A percentile compares a stretch with the other conserved stretches of the same genome.
These are phyloP conservation scores for Phyllotreta striolata DNA, from an alignment of 2,888 invertebrate species.

Conservation along the genomic window DNA sequence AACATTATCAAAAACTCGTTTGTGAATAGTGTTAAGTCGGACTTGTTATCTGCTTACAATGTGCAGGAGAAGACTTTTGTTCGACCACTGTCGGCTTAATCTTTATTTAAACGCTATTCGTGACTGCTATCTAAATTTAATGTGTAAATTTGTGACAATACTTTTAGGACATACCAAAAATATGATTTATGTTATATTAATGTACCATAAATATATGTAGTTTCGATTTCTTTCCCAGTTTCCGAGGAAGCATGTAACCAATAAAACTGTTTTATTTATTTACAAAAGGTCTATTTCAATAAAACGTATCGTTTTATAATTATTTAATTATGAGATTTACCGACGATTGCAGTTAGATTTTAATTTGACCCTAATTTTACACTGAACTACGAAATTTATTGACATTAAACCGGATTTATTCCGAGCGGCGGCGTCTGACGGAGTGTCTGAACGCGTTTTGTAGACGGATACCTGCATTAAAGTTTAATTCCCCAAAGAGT, in stretches of 20 bases:
- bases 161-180: conserved; percentile 47
- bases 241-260: conserved; percentile 48
- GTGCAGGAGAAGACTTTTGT: conserved; percentile 30
- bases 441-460: conserved; percentile 6
- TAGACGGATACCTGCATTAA: conserved; percentile 14
- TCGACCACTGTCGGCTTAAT: conserved; percentile 33
- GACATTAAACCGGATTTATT: conserved; percentile 17
- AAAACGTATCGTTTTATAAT: too few species aligned
- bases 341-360: conserved; percentile 14
- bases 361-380: conserved; percentile 10
- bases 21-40: conserved; percentile 26
- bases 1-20: conserved; percentile 25
- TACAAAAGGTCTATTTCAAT: conserved; percentile 28
- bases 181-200: conserved; percentile 41
- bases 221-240: conserved; percentile 44
- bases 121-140: conserved; percentile 49
- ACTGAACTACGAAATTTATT: conserved; percentile 15
- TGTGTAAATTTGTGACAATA: conserved; percentile 56
- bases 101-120: conserved; percentile 44
- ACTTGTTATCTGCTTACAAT: conserved; percentile 27
- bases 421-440: conserved; percentile 1
- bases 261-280: conserved; percentile 54
- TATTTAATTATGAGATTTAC: neutral
- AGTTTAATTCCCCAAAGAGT: conserved; percentile 9
- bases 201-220: conserved; percentile 43